phyloP scores from a whole-genome alignment of 2,888 invertebrate species.

The Steinernema scapterisci region DNA sequence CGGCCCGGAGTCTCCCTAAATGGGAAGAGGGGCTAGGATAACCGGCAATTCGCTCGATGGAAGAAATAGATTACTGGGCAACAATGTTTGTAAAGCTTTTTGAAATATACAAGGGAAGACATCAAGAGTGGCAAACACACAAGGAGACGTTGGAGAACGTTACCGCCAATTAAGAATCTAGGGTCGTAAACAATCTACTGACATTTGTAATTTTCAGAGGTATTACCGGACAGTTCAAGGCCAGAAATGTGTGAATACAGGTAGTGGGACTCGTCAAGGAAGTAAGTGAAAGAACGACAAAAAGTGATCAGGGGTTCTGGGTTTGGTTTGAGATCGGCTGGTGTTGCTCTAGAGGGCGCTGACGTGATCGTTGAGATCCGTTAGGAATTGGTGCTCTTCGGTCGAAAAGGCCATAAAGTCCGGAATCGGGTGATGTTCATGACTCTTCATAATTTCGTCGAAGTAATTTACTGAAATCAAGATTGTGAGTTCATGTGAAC shows the following conservation, averaged over 20 bases:
- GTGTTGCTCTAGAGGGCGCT: conserved; percentile 1
- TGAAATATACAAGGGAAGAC: conserved; percentile 20
- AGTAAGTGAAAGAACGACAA: conserved; percentile 24
- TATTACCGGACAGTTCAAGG: conserved; percentile 20
- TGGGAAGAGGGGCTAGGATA: no score
- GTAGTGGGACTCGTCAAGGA: not conserved
- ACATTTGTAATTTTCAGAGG: not conserved
- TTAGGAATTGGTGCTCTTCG: conserved; percentile 12
- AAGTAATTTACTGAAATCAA: conserved; percentile 1
- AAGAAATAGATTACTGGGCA: conserved; percentile 7
- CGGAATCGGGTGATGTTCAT: conserved; percentile 15
- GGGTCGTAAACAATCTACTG: conserved; percentile 22
- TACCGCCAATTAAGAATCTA: not conserved
- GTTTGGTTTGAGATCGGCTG: conserved; percentile 10
- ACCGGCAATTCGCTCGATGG: no score
- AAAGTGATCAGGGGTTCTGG: not conserved
- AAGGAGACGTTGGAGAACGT: not conserved
- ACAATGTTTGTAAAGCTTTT: conserved; percentile 12
- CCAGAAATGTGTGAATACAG: not conserved
- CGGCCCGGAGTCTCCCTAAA: not conserved
- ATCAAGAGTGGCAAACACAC: not conserved
- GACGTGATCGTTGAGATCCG: conserved; percentile 26
- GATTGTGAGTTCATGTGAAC: not conserved
- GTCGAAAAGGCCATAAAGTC: conserved; percentile 3
- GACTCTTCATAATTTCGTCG: conserved; percentile 7